Percentiles rank a stretch among this genome's conserved stretches.
phyloP scores from a whole-genome alignment of 2,888 invertebrate species.

The Lasiommata megera region DNA sequence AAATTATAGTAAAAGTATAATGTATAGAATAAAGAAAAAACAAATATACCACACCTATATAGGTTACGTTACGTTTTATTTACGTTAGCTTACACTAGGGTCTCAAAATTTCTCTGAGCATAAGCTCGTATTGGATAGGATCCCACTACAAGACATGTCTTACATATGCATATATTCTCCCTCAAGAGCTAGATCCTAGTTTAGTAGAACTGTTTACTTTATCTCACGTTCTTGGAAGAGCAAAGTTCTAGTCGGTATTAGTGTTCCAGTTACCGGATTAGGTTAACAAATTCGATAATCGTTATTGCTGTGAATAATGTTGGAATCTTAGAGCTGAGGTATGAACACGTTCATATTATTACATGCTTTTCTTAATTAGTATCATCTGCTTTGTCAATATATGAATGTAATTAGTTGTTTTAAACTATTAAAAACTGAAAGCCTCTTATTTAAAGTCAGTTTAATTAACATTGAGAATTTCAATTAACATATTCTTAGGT shows the following conservation, averaged over 20 bases:
- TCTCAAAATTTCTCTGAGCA: too few species aligned
- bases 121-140: too few species aligned
- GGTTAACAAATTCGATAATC: slow-evolving; percentile 22
- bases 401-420: background rate
- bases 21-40: too few species aligned
- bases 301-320: slow-evolving; percentile 9
- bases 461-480: too few species aligned
- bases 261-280: slow-evolving; percentile 14
- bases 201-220: slow-evolving; percentile 13
- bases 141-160: too few species aligned
- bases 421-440: too few species aligned
- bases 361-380: background rate
- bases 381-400: background rate
- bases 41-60: too few species aligned
- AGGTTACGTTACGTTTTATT: too few species aligned
- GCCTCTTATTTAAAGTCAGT: too few species aligned
- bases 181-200: slow-evolving; percentile 9
- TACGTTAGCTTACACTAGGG: too few species aligned
- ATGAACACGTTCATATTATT: background rate
- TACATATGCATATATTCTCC: background rate
- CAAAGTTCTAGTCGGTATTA: slow-evolving; percentile 10
- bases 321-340: slow-evolving; percentile 5
- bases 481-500: too few species aligned
- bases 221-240: slow-evolving; percentile 10
- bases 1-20: too few species aligned